Evolutionary conservation across 1,140 invertebrate species (phyloP).

Genomic region (Drosophila neocordata): DNA sequence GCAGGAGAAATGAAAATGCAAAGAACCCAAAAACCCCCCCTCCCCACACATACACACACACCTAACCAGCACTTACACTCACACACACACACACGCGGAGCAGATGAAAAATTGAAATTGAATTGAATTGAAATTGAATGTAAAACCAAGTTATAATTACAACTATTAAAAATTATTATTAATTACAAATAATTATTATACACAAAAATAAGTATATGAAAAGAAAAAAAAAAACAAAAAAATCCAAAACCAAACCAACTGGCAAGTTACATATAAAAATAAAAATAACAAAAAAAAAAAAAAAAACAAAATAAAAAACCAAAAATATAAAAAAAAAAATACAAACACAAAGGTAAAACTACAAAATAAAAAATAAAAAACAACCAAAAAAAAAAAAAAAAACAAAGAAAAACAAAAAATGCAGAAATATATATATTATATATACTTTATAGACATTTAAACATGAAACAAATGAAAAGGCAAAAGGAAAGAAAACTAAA

Average conservation of each 20-base stretch:
- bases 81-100: conserved; percentile 24
- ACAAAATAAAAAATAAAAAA: conserved; percentile 29
- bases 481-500: conserved; percentile 71
- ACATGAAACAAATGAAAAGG: conserved; percentile 73
- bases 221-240: conserved; percentile 34
- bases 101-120: conserved; percentile 38
- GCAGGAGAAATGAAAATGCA: neutral
- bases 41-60: neutral
- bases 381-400: conserved; percentile 37
- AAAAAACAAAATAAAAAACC: conserved; percentile 52
- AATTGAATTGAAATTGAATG: conserved; percentile 41
- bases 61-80: neutral
- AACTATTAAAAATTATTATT: conserved; percentile 73
- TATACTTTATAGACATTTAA: conserved; percentile 83
- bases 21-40: neutral
- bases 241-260: conserved; percentile 41
- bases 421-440: conserved; percentile 82
- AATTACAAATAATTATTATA: conserved; percentile 80
- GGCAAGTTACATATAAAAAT: conserved; percentile 59
- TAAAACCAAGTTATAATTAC: conserved; percentile 78
- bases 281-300: conserved; percentile 42
- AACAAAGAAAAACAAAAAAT: conserved; percentile 43
- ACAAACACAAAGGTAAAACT: conserved; percentile 41
- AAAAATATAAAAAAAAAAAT: conserved; percentile 36
- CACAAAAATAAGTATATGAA: conserved; percentile 69